Conservation (phyloP, 2,113 vertebrate species). For the Martes martes region DNA sequence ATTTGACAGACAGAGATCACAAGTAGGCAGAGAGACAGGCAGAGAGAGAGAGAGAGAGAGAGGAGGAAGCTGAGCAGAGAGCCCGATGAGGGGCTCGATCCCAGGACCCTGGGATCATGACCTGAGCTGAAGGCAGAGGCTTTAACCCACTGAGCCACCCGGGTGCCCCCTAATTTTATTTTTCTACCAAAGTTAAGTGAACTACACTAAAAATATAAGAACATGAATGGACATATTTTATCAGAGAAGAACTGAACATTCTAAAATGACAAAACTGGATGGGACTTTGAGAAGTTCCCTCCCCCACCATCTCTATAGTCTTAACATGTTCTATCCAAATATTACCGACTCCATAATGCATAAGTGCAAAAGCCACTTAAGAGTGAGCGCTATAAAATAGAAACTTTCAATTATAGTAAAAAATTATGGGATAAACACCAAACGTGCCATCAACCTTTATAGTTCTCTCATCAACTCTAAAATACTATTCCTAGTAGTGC, state of each 20-base stretch:
- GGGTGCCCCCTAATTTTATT: neutral
- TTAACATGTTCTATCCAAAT: neutral
- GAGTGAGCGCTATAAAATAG: neutral
- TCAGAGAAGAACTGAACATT: neutral
- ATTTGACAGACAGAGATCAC: no score
- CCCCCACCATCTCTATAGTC: neutral
- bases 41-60: no score
- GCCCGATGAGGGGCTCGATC: no score
- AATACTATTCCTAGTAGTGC: neutral
- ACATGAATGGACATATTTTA: neutral
- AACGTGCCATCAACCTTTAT: neutral
- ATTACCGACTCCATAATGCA: neutral
- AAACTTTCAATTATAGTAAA: neutral
- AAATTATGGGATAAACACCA: neutral
- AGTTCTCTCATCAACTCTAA: neutral
- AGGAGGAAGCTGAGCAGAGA: no score
- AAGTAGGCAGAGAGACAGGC: no score
- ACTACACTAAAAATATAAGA: neutral
- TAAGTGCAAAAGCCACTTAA: neutral
- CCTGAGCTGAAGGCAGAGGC: no score
- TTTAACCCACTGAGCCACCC: no score
- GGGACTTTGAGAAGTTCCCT: neutral
- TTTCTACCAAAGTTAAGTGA: neutral
- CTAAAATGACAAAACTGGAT: neutral
- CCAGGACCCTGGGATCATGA: no score